These are phyloP conservation scores for Dendrocopos noguchii DNA, from an alignment of 2,113 vertebrate species.

Conservation along the genomic window DNA sequence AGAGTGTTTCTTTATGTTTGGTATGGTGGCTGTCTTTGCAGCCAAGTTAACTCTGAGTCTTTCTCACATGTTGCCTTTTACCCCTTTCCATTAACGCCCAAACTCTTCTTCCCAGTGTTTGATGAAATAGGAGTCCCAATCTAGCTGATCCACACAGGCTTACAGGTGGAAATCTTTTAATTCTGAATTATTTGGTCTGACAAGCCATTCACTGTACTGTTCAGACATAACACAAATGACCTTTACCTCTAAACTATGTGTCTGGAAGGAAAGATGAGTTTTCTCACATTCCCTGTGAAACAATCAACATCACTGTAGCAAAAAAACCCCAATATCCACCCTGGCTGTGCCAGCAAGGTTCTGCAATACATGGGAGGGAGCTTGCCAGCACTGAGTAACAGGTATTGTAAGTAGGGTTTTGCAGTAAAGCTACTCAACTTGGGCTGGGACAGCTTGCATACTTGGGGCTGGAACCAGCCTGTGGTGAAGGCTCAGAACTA, in stretches of 20 bases:
- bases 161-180: not conserved
- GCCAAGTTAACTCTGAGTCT: not conserved
- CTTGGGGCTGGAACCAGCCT: not conserved
- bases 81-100: not conserved
- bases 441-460: not conserved
- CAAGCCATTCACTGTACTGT: not conserved
- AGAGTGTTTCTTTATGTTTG: not conserved
- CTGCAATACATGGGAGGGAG: not conserved
- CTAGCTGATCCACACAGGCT: not conserved
- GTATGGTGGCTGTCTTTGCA: not conserved
- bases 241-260: not conserved
- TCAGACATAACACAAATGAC: not conserved
- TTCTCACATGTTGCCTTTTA: not conserved
- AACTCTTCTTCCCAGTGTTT: not conserved
- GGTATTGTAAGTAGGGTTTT: not conserved
- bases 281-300: not conserved
- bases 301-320: not conserved
- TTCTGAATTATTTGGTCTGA: not conserved
- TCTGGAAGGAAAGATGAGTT: constrained; percentile 17
- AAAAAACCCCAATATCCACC: not conserved
- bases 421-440: not conserved
- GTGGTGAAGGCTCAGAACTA: not conserved
- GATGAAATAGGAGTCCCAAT: not conserved
- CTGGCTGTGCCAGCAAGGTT: not conserved
- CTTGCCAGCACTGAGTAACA: not conserved